These are phyloP conservation scores for Oophaga sylvatica DNA, from an alignment of 2,797 vertebrate genomes.

Conservation along the genomic window DNA sequence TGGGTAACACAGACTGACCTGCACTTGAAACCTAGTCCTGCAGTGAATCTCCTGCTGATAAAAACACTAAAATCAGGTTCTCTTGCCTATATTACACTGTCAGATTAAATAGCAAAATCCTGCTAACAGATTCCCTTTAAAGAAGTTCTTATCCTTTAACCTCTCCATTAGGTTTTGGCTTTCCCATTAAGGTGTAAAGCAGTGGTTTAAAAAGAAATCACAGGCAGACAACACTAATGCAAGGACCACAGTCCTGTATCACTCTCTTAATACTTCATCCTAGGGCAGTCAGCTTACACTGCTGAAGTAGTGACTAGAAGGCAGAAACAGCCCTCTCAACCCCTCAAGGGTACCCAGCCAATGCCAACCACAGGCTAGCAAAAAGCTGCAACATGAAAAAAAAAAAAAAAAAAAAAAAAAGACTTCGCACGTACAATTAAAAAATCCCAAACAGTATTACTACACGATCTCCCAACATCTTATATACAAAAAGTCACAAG, in stretches of 20 bases:
- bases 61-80: no score
- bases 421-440: neutral
- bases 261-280: neutral
- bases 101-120: no score
- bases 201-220: constrained; percentile 54
- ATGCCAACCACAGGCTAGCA: constrained; percentile 48
- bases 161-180: constrained; percentile 34
- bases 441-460: neutral
- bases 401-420: constrained; percentile 2
- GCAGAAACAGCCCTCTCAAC: neutral
- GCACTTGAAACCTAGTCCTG: no score
- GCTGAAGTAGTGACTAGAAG: neutral
- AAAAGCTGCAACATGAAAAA: neutral
- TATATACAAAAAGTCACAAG: neutral
- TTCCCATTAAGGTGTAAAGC: constrained; percentile 21
- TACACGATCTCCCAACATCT: neutral
- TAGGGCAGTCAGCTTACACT: neutral
- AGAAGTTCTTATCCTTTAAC: constrained; percentile 11
- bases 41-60: no score
- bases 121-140: neutral
- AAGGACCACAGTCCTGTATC: neutral
- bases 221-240: constrained; percentile 23
- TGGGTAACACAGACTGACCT: no score
- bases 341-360: constrained; percentile 14
- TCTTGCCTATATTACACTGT: no score